Conservation (phyloP, 2,888 invertebrate species). For the Stenodera caucasica region DNA sequence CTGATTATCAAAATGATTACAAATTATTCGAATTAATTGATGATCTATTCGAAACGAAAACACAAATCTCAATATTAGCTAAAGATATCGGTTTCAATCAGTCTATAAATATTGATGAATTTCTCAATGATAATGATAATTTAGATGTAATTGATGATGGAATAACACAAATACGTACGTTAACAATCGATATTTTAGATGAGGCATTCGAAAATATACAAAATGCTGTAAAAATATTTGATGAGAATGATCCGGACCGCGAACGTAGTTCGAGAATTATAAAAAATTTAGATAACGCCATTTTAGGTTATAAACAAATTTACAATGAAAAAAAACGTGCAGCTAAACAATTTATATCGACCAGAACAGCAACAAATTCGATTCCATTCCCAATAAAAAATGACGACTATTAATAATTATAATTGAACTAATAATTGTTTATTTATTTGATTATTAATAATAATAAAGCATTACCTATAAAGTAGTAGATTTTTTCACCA, state of each 20-base stretch:
- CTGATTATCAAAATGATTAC: background rate
- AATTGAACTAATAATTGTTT: no score
- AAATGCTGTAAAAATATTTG: background rate
- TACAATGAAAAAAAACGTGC: background rate
- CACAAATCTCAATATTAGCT: background rate
- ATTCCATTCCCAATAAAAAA: background rate
- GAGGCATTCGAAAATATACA: background rate
- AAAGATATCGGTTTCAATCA: background rate
- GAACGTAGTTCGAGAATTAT: background rate
- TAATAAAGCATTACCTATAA: no score
- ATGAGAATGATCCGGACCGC: background rate
- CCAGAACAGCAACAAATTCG: background rate
- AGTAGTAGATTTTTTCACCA: no score
- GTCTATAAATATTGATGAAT: background rate
- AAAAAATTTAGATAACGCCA: background rate
- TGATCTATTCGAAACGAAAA: background rate
- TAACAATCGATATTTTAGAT: background rate
- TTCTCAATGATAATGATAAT: background rate
- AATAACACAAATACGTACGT: background rate
- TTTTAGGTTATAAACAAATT: background rate
- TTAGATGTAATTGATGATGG: background rate
- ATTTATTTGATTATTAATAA: no score
- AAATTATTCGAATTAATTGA: background rate
- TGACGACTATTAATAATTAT: no score
- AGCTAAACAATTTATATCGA: background rate